phyloP scores from a whole-genome alignment of 1,140 invertebrate species.

The Hesperophylax magnus region DNA sequence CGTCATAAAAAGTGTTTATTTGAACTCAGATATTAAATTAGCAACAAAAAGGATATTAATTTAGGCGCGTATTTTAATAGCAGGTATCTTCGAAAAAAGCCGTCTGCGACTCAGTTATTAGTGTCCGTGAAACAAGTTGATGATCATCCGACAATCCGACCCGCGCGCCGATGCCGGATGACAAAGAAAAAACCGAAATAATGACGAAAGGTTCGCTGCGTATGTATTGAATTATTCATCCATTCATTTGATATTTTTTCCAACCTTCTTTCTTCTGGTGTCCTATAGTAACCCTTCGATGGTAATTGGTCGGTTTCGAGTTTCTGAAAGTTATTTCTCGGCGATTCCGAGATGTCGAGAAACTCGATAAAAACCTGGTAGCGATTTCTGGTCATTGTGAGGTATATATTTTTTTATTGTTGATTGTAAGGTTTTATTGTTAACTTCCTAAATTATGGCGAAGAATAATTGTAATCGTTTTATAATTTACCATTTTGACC shows the following conservation, averaged over 20 bases:
- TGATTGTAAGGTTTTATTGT: no score
- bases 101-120: neutral
- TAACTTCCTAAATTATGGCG: no score
- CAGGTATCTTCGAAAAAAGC: neutral
- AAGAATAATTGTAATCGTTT: no score
- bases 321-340: neutral
- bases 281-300: neutral
- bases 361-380: no score
- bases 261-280: neutral
- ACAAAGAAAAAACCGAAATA: neutral
- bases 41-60: neutral
- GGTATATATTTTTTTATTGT: no score
- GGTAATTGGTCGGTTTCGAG: neutral
- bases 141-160: neutral
- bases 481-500: no score
- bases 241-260: slow-evolving; percentile 15
- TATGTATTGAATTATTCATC: slow-evolving; percentile 14
- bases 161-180: neutral
- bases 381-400: no score
- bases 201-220: neutral
- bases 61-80: neutral
- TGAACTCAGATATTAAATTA: neutral
- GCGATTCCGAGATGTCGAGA: neutral
- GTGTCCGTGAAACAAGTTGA: neutral
- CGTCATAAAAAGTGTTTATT: neutral